Conservation (phyloP, 2,888 invertebrate genomes). For the Mesorhabditis sp. region DNA sequence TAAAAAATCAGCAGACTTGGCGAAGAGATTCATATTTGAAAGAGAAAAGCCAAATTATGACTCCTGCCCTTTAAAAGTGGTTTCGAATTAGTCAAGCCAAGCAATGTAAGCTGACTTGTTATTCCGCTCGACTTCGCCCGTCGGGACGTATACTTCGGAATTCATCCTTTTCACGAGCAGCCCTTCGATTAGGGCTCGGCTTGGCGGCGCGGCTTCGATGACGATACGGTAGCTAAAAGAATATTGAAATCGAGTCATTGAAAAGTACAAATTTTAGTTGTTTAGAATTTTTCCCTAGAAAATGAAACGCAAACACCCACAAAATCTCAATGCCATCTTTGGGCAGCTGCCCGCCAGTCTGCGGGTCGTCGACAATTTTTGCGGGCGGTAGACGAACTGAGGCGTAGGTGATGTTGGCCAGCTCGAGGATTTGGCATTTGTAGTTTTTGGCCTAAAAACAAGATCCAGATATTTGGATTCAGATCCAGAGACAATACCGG, state of each 20-base stretch:
- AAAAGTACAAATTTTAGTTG: not conserved
- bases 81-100: no score
- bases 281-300: not conserved
- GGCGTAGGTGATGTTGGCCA: slow-evolving; percentile 17
- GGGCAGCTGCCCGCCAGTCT: slow-evolving; percentile 14
- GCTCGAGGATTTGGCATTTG: slow-evolving; percentile 8
- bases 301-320: not conserved
- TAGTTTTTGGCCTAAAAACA: slow-evolving; percentile 9
- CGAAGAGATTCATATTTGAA: not conserved
- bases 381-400: slow-evolving; percentile 20
- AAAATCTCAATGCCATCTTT: slow-evolving; percentile 12
- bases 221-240: slow-evolving; percentile 25
- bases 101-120: slow-evolving; percentile 24
- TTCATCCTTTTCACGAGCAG: slow-evolving; percentile 27
- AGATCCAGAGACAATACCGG: not conserved
- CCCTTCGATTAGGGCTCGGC: slow-evolving; percentile 30
- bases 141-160: slow-evolving; percentile 22
- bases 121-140: slow-evolving; percentile 39
- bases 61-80: no score
- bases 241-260: no score
- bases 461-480: not conserved
- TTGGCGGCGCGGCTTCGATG: slow-evolving; percentile 27
- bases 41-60: no score
- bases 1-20: not conserved
- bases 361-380: slow-evolving; percentile 21